These are phyloP conservation scores for Drosophila sulfurigaster DNA, from an alignment of 1,140 invertebrate genomes.

Conservation along the genomic window DNA sequence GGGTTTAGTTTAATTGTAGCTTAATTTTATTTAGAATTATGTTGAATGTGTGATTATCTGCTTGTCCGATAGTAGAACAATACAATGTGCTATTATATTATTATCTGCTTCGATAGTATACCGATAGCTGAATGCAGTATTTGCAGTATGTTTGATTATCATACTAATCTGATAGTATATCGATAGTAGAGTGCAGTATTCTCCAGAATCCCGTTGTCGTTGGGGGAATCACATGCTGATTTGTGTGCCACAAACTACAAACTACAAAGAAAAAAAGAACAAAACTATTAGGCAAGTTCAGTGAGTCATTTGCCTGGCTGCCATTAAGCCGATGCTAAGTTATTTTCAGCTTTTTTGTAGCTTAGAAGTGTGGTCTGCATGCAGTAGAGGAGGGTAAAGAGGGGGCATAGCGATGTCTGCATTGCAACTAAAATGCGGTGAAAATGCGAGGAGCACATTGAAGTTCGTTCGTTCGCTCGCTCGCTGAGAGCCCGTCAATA, in stretches of 20 bases:
- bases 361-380: conserved; percentile 4
- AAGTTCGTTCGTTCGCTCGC: conserved; percentile 14
- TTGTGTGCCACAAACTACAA: not conserved
- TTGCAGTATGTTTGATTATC: too few relatives aligned
- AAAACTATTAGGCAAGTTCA: not conserved
- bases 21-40: too few relatives aligned
- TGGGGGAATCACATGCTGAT: not conserved
- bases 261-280: not conserved
- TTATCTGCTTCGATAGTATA: too few relatives aligned
- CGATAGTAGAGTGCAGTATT: not conserved
- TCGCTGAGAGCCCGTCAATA: conserved; percentile 65
- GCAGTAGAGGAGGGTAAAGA: too few relatives aligned
- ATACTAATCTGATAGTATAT: not conserved
- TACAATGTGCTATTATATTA: too few relatives aligned
- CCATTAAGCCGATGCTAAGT: conserved; percentile 1
- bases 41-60: too few relatives aligned
- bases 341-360: not conserved
- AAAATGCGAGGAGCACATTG: conserved; percentile 59
- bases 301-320: conserved; percentile 2
- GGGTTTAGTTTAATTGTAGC: too few relatives aligned
- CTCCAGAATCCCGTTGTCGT: not conserved
- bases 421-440: conserved; percentile 63
- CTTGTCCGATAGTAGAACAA: too few relatives aligned
- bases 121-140: too few relatives aligned
- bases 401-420: conserved; percentile 20